Evolutionary conservation across 2,113 vertebrate species (phyloP), one percentile per base, ranked within the genome.

Genomic region (Prolemur simus): DNA sequence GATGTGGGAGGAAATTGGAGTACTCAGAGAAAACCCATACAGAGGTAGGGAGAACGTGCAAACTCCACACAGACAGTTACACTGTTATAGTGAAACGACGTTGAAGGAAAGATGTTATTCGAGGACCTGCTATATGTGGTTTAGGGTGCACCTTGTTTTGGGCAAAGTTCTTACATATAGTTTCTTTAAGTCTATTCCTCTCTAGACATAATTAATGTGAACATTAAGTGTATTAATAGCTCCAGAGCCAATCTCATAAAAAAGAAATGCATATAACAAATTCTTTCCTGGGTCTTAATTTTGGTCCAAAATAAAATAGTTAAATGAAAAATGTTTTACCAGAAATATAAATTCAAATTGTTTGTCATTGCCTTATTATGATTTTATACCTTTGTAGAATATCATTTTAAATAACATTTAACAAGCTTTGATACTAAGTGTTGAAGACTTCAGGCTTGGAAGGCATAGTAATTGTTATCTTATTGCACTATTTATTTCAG

Each of bases 241-340:
- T 71, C 25, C 25, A 90, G 90, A 87, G 23, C 21, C 78, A 94
- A 64, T 84, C 39, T 93, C 15, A 42, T 87, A 71, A 69, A 84
- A 86, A 66, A 78, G 73, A 95, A 85, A 76, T 80, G 0, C 39
- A 54, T 60, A 14, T 8, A 87, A 27, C 56, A 64, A 78, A 52
- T 86, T 94, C 32, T 77, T 95, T 10, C 37, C 15, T 25, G 4
- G 25, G 76, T 93, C 21, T 78, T 96, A 66, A 87, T 93, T 93
- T 94, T 80, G 74, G 8, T 68, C 29, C 21, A 80, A 52, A 93
- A 87, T 91, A 83, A 95, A 69, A 76, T n/a, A 82, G 56, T 78
- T 76, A 63, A 77, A 76, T 81, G 49, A 47, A 60, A 86, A 92
- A 8, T 64, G 11, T 56, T 95, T 83, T 64, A 82, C 15, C 34